phyloP scores from a whole-genome alignment of 2,113 vertebrate genomes.

The human (Homo sapiens) region GRCh38 chr2:77032501-77033000 shows the following conservation, averaged over 20 bases:
- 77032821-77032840: neutral
- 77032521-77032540: neutral
- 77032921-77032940: neutral
- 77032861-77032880: neutral
- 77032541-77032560: neutral
- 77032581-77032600: neutral
- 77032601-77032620: neutral
- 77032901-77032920: neutral
- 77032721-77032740: neutral
- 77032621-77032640: neutral
- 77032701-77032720: neutral
- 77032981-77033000: neutral
- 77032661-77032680: neutral
- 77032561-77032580: neutral
- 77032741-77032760: neutral
- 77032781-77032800: slow-evolving; percentile 1
- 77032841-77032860: neutral
- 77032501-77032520: neutral
- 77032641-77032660: neutral
- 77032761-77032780: neutral
- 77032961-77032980: neutral
- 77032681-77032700: neutral
- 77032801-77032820: neutral
- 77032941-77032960: neutral
- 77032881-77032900: neutral